phyloP scores from a whole-genome alignment of 2,797 vertebrate species.

The Nyctalus aviator region DNA sequence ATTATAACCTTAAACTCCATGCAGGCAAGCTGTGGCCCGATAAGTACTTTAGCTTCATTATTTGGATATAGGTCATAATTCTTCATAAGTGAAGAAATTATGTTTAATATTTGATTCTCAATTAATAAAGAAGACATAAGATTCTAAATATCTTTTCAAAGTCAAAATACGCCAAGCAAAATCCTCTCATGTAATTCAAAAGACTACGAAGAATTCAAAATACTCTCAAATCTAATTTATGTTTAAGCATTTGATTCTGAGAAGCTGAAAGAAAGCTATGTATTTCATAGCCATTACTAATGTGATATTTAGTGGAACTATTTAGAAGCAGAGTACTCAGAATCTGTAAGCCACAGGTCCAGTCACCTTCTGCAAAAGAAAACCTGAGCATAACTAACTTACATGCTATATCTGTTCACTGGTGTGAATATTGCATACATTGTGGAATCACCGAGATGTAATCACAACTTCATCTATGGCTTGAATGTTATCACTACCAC shows the following conservation, averaged over 20 bases:
- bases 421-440: too few species aligned
- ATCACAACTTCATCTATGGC: neutral
- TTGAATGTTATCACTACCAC: too few species aligned
- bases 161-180: neutral
- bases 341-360: neutral
- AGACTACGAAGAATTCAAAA: neutral
- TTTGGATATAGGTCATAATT: neutral
- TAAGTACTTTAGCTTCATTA: neutral
- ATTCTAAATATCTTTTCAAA: constrained; percentile 10
- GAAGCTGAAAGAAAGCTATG: fast-evolving
- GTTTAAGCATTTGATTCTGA: neutral
- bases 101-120: neutral
- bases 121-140: neutral
- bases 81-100: neutral
- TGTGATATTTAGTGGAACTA: neutral
- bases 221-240: neutral
- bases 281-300: neutral
- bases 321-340: neutral
- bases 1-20: neutral
- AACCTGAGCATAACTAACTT: fast-evolving
- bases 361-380: neutral
- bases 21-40: neutral
- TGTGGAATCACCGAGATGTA: neutral
- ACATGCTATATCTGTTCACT: too few species aligned
- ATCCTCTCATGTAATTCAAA: neutral